These are phyloP conservation scores for Pholis gunnellus DNA, from an alignment of 2,113 vertebrate species.

Conservation along the genomic window DNA sequence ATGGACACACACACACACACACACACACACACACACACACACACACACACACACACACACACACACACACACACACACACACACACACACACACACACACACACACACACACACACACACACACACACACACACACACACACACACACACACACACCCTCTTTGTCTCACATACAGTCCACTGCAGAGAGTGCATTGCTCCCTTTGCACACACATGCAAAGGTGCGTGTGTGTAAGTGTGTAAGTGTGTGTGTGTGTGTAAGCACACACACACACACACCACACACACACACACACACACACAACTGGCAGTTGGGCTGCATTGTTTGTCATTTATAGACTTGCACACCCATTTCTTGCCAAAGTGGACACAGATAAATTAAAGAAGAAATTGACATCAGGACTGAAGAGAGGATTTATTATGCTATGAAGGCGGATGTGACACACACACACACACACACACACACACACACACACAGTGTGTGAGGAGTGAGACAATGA, in stretches of 20 bases:
- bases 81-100: slow-evolving; percentile 31
- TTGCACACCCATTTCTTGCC: slow-evolving; percentile 54
- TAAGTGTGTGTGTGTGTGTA: too few species aligned
- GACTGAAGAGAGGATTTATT: neutral
- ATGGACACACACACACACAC: slow-evolving; percentile 52
- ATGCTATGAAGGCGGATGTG: neutral
- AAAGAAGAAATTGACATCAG: slow-evolving; percentile 16
- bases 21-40: slow-evolving; percentile 32
- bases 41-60: slow-evolving; percentile 30
- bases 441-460: neutral
- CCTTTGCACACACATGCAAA: slow-evolving; percentile 24
- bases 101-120: slow-evolving; percentile 44
- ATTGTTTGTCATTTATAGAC: slow-evolving; percentile 42
- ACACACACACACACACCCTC: slow-evolving; percentile 37
- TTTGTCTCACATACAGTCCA: slow-evolving; percentile 56
- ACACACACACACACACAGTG: slow-evolving; percentile 7
- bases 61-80: slow-evolving; percentile 44
- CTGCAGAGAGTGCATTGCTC: slow-evolving; percentile 44
- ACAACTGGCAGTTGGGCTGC: neutral
- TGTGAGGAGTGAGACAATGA: slow-evolving; percentile 21
- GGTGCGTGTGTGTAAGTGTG: too few species aligned
- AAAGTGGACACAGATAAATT: slow-evolving; percentile 21
- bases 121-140: slow-evolving; percentile 31
- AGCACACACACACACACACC: slow-evolving; percentile 26
- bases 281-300: slow-evolving; percentile 26